Percentiles rank a stretch among this genome's conserved stretches.
These are phyloP conservation scores for Camponotus fellah DNA, from an alignment of 2,888 invertebrate genomes.

Conservation along the genomic window DNA sequence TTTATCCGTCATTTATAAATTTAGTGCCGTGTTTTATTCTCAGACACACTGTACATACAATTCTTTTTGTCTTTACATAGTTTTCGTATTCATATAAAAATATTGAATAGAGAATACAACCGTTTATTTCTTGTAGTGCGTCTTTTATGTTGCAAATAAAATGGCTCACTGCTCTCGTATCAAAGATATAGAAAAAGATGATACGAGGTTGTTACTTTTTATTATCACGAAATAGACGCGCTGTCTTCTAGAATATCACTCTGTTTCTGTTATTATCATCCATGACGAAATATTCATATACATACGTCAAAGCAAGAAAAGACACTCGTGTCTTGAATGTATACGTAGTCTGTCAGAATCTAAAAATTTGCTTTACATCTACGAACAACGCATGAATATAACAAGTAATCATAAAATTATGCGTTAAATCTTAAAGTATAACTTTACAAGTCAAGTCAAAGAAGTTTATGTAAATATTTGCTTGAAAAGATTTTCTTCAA, in stretches of 20 bases:
- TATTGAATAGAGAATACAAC: conserved; percentile 25
- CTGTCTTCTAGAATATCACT: not conserved
- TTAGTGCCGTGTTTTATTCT: not conserved
- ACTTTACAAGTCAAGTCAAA: conserved; percentile 6
- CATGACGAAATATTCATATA: conserved; percentile 12
- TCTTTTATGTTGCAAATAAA: conserved; percentile 65
- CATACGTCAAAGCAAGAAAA: conserved; percentile 17
- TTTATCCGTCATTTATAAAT: not conserved
- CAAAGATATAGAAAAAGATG: conserved; percentile 30
- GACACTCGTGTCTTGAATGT: not conserved
- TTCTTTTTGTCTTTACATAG: conserved; percentile 21
- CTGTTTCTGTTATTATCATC: conserved; percentile 28
- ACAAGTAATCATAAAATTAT: not conserved
- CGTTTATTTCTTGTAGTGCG: conserved; percentile 55
- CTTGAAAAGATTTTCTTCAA: not conserved
- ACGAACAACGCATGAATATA: not conserved
- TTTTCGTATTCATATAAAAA: conserved; percentile 3
- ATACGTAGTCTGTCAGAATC: not conserved
- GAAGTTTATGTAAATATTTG: conserved; percentile 18
- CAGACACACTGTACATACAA: not conserved
- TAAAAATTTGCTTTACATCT: not conserved
- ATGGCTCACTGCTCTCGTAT: conserved; percentile 41
- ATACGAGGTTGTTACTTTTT: conserved; percentile 59
- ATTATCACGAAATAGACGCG: conserved; percentile 47
- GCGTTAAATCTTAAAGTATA: not conserved